These are phyloP conservation scores for Grus americana DNA, from an alignment of 2,113 vertebrate genomes.

Conservation along the genomic window DNA sequence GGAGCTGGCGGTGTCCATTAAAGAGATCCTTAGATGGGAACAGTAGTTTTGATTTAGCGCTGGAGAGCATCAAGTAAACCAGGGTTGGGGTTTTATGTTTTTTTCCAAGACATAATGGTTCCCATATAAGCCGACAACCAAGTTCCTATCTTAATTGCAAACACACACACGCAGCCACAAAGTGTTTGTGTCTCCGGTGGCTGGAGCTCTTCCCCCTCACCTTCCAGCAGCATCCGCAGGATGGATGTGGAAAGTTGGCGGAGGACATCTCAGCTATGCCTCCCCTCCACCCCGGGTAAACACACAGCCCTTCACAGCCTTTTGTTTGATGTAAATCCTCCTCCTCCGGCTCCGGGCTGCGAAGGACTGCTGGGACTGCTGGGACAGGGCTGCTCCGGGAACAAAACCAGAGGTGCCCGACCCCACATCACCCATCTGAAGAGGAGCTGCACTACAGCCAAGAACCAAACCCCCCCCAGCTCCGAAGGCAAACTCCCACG, in stretches of 20 bases:
- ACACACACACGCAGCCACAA: background rate
- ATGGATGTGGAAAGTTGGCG: conserved; percentile 55
- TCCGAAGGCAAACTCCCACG: background rate
- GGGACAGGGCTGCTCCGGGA: background rate
- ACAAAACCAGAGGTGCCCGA: background rate
- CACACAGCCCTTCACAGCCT: background rate
- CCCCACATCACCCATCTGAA: background rate
- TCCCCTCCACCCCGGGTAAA: conserved; percentile 3
- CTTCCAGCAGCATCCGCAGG: conserved; percentile 36
- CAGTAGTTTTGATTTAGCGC: conserved; percentile 54
- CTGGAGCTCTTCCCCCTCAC: conserved; percentile 48
- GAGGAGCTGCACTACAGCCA: background rate
- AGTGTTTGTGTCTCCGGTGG: conserved; percentile 14
- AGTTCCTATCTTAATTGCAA: conserved; percentile 65
- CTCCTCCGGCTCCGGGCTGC: background rate
- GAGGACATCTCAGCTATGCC: conserved; percentile 13
- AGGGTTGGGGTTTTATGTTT: background rate
- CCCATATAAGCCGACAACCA: conserved; percentile 7
- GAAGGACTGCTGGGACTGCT: background rate
- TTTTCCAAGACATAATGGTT: conserved; percentile 46
- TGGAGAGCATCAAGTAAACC: conserved; percentile 42
- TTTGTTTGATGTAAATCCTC: conserved; percentile 58
- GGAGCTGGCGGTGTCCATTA: conserved; percentile 42
- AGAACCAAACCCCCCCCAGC: background rate
- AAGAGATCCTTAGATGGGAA: conserved; percentile 53